Evolutionary conservation across 2,113 vertebrate species (phyloP).

Genomic region (Callaeas wilsoni): DNA sequence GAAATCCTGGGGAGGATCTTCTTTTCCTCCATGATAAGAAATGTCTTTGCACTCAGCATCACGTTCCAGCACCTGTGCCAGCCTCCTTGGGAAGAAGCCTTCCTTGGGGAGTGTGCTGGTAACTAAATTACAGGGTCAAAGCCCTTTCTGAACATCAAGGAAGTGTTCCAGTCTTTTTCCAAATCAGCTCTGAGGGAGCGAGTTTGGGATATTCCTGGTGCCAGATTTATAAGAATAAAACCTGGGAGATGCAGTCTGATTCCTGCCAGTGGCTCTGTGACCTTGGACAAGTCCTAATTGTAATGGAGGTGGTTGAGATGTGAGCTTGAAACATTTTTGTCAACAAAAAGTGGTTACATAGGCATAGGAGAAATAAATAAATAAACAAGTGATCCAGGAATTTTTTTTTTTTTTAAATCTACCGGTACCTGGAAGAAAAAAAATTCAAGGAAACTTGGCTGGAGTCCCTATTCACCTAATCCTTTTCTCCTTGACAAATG

Average conservation of each 20-base stretch:
- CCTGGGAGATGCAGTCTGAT: not conserved
- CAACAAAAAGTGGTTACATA: not conserved
- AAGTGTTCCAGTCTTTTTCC: not conserved
- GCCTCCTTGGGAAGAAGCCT: not conserved
- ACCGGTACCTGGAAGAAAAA: not conserved
- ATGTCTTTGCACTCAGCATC: not conserved
- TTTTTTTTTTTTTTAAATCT: not conserved
- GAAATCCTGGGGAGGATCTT: not conserved
- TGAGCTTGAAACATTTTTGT: not conserved
- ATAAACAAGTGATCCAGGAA: not conserved
- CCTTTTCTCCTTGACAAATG: slow-evolving; percentile 52
- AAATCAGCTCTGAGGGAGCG: rapidly evolving
- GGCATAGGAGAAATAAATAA: not conserved
- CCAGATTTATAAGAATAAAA: not conserved
- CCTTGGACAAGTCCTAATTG: not conserved
- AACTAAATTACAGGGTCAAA: not conserved
- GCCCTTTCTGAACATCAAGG: not conserved
- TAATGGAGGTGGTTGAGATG: not conserved
- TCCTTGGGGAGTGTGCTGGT: not conserved
- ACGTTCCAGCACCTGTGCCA: too few species aligned
- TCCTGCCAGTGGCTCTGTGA: not conserved
- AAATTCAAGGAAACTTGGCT: not conserved
- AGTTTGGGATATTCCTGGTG: not conserved
- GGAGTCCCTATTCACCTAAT: not conserved
- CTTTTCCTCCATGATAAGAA: not conserved